Conservation (phyloP, 2,888 invertebrate species). For the Caenorhabditis auriculariae region DNA sequence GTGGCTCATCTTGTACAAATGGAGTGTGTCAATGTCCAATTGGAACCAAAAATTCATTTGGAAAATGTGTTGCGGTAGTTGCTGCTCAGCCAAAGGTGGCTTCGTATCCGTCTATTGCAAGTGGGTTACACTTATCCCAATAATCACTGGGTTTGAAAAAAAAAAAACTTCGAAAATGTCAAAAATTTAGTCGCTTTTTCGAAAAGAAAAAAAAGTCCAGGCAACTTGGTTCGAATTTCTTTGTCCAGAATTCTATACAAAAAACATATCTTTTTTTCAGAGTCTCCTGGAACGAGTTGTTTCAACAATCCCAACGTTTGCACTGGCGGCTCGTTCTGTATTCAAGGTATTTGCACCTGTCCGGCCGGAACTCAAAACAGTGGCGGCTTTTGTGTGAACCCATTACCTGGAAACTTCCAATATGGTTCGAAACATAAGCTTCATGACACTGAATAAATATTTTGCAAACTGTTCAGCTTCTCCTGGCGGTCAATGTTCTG, state of each 20-base stretch:
- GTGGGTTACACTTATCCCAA: too few species aligned
- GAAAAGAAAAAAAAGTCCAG: too few species aligned
- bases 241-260: background rate
- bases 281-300: constrained; percentile 16
- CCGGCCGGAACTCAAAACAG: constrained; percentile 18
- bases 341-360: constrained; percentile 27
- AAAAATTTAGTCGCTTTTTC: too few species aligned
- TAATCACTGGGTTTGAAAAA: too few species aligned
- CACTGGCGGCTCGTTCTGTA: constrained; percentile 34
- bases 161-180: too few species aligned
- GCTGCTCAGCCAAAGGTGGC: too few species aligned
- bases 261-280: constrained; percentile 1
- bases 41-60: background rate
- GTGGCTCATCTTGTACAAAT: background rate
- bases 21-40: constrained; percentile 2
- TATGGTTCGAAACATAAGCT: constrained; percentile 7
- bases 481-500: constrained; percentile 50
- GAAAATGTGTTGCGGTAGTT: background rate
- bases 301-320: constrained; percentile 21
- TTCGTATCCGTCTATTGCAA: too few species aligned
- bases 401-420: background rate
- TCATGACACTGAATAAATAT: background rate
- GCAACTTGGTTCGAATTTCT: background rate
- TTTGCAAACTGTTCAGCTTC: constrained; percentile 26
- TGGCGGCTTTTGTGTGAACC: constrained; percentile 5